Percentiles rank a stretch among this genome's conserved stretches.
Evolutionary conservation across 2,888 invertebrate genomes (phyloP).

Genomic region (Mesorhabditis belari): DNA sequence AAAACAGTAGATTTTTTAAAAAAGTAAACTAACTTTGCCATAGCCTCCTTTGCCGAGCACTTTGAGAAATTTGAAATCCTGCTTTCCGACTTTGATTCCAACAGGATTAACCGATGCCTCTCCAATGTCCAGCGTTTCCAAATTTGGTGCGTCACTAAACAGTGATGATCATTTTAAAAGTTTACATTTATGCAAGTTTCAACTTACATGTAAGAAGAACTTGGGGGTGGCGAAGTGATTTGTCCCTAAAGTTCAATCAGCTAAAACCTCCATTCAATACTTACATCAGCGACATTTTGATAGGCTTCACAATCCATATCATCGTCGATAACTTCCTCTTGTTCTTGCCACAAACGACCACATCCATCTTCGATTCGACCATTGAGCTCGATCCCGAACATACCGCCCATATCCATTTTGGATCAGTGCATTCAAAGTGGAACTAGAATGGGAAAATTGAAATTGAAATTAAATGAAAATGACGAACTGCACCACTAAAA

Average conservation of each 20-base stretch:
- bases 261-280: conserved; percentile 25
- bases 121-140: conserved; percentile 68
- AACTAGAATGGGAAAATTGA: background rate
- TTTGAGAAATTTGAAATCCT: conserved; percentile 91
- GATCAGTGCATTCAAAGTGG: background rate
- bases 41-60: conserved; percentile 97
- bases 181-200: background rate
- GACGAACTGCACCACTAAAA: background rate
- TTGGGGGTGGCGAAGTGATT: conserved; percentile 48
- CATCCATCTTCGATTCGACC: background rate
- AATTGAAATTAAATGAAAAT: background rate
- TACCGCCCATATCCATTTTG: background rate
- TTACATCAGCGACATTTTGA: conserved; percentile 77
- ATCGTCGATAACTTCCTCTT: conserved; percentile 37
- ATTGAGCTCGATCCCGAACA: background rate
- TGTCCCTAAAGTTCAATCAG: conserved; percentile 49
- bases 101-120: conserved; percentile 69
- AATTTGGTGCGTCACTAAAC: conserved; percentile 62
- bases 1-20: conserved; percentile 6
- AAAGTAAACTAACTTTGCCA: conserved; percentile 72
- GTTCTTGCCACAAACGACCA: background rate
- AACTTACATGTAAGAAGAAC: conserved; percentile 48
- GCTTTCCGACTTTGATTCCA: conserved; percentile 69
- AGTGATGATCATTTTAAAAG: conserved; percentile 3
- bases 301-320: conserved; percentile 75